Evolutionary conservation across 2,797 vertebrate species (phyloP).

Genomic region (Melanotaenia parkinsoni): DNA sequence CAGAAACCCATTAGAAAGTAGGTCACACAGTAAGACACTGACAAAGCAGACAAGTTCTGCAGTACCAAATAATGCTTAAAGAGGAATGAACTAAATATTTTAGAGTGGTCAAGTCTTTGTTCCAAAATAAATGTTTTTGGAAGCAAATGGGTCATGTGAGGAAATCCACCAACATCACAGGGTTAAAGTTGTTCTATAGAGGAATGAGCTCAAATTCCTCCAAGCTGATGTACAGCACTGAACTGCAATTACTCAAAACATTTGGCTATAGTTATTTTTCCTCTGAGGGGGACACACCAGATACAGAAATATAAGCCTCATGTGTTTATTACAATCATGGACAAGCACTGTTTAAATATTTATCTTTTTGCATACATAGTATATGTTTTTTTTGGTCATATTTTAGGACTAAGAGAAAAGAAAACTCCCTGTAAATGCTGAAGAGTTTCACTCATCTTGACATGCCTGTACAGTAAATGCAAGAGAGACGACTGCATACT

Average conservation of each 20-base stretch:
- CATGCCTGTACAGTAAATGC: background rate
- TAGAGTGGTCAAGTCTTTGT: background rate
- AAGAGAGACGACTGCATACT: background rate
- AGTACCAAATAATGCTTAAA: background rate
- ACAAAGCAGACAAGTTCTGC: background rate
- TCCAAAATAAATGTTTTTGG: slow-evolving; percentile 13
- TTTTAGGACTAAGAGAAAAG: background rate
- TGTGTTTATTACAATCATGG: background rate
- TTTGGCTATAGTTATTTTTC: background rate
- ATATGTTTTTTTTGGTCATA: background rate
- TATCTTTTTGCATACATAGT: background rate
- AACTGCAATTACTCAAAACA: background rate
- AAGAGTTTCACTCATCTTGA: background rate
- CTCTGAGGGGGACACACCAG: background rate
- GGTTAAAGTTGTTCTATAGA: background rate
- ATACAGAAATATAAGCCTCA: background rate
- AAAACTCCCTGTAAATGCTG: background rate
- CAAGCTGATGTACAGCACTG: background rate
- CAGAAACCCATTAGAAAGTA: too few relatives aligned
- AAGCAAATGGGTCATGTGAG: background rate
- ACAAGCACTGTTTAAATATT: too few relatives aligned
- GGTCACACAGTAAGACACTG: background rate
- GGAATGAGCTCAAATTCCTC: background rate
- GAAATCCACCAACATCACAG: background rate
- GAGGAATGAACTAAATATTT: background rate